Evolutionary conservation across 2,888 invertebrate genomes (phyloP).

Genomic region (Cephus rjabovi): DNA sequence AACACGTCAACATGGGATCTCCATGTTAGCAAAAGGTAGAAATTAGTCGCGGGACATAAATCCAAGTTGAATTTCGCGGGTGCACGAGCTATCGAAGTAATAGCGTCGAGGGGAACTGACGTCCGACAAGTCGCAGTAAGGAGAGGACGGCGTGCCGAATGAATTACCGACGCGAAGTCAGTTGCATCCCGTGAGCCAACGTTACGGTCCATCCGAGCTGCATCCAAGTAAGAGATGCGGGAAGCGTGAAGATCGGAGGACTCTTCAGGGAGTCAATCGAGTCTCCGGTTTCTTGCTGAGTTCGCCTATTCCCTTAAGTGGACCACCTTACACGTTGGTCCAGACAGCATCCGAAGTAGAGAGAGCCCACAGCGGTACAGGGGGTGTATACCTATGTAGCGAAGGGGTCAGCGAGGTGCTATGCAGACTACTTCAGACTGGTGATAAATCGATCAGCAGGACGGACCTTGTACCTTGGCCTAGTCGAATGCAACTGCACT

Average conservation of each 20-base stretch:
- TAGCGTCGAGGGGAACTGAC: background rate
- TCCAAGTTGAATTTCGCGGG: background rate
- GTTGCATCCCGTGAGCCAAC: background rate
- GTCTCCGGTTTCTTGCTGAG: background rate
- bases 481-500: background rate
- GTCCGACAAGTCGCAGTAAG: background rate
- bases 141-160: background rate
- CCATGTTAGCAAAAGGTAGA: background rate
- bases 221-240: background rate
- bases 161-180: background rate
- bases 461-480: background rate
- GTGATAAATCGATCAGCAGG: background rate
- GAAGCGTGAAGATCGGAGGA: background rate
- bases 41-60: background rate
- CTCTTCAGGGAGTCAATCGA: background rate
- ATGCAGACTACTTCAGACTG: background rate
- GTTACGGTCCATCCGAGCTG: background rate
- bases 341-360: background rate
- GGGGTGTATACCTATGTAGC: background rate
- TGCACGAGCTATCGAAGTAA: background rate
- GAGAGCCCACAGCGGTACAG: background rate
- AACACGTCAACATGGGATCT: background rate
- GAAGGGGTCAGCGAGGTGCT: background rate
- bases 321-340: background rate
- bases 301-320: background rate